Conservation (phyloP, 1,140 invertebrate species). For the Drosophila nikananu region DNA sequence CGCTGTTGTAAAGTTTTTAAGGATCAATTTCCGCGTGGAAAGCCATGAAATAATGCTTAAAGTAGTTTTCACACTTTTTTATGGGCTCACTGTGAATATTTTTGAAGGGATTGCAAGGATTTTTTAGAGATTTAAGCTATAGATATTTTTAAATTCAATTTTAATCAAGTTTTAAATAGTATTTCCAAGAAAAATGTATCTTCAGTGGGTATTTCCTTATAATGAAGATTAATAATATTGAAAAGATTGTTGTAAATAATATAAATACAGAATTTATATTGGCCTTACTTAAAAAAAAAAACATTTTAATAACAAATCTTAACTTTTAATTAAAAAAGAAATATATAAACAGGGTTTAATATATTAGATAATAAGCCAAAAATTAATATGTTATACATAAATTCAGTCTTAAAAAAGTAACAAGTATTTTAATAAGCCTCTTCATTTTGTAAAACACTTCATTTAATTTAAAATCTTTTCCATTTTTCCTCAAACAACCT, state of each 20-base stretch:
- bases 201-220: neutral
- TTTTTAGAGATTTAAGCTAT: neutral
- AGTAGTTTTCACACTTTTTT: conserved; percentile 33
- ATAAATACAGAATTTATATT: neutral
- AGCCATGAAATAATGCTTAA: conserved; percentile 10
- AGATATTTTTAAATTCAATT: neutral
- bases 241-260: neutral
- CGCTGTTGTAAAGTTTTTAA: conserved; percentile 67
- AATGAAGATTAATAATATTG: neutral
- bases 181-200: neutral
- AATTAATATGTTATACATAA: too few species aligned
- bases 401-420: neutral
- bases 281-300: neutral
- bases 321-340: neutral
- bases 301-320: neutral
- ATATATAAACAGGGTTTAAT: neutral
- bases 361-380: too few species aligned
- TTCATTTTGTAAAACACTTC: neutral
- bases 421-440: neutral
- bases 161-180: neutral
- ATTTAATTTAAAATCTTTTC: neutral
- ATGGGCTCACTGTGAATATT: neutral
- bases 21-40: conserved; percentile 24
- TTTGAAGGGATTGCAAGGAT: neutral
- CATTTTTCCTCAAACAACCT: neutral